phyloP scores from a whole-genome alignment of 2,888 invertebrate genomes.

The Morinoia aosen region DNA sequence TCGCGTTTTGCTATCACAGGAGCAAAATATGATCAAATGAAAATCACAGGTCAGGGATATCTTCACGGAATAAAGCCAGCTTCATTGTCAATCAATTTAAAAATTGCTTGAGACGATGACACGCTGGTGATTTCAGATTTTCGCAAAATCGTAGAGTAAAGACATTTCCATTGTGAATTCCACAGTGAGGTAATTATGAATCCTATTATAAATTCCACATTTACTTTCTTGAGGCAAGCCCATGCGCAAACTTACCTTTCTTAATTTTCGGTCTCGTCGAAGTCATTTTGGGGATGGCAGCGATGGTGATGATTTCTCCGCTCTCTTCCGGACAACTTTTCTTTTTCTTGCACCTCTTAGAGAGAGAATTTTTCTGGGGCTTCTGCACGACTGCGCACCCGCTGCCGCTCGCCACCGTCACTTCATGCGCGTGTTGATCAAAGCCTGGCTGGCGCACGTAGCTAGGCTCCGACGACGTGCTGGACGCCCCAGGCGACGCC shows the following conservation, averaged over 20 bases:
- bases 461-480: constrained; percentile 66
- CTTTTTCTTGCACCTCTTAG: constrained; percentile 34
- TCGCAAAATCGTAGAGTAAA: neutral
- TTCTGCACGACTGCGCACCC: constrained; percentile 18
- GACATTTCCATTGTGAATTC: neutral
- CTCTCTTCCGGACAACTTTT: constrained; percentile 12
- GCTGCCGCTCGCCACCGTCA: constrained; percentile 29
- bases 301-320: neutral
- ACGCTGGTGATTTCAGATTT: neutral
- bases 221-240: neutral
- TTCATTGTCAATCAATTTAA: too few species aligned
- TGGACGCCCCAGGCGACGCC: constrained; percentile 66
- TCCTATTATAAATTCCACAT: neutral
- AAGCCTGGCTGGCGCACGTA: constrained; percentile 66
- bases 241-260: neutral
- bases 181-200: neutral
- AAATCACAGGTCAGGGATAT: too few species aligned
- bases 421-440: constrained; percentile 66
- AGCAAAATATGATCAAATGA: too few species aligned
- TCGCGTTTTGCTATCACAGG: too few species aligned
- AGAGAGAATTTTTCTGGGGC: constrained; percentile 45
- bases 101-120: too few species aligned
- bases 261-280: constrained; percentile 23
- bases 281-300: neutral
- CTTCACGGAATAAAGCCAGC: too few species aligned